Base-by-base conservation (phyloP, 1,140 invertebrate genomes). In the Popillia japonica region DNA sequence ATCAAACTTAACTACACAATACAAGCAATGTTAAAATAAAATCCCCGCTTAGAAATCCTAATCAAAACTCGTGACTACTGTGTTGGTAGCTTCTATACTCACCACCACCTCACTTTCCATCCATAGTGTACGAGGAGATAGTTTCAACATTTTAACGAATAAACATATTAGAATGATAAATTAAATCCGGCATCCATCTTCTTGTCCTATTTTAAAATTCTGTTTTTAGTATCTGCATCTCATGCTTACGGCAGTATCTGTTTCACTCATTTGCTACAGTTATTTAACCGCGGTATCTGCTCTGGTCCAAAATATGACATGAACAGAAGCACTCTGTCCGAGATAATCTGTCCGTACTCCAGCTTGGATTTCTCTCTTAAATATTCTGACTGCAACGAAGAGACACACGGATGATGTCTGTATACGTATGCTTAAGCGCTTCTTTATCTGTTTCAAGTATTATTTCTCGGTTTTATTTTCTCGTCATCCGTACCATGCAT, bases 281-380 rank as follows among this genome's bases (percentile, higher is more conserved):
- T 55, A 55, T 55, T 55, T 55, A 55, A 55, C 48, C 48, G 3
- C 48, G 48, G 14, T 55, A 55, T 55, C 48, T 55, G 48, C 48
- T 55, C 48, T n/a, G 48, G 27, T 34, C 17, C 48, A 17, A 55
- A 55, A 55, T 17, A 17, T 55, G 17, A 55, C 48, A 55, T 17
- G 48, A 55, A 55, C 48, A 55, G 48, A 55, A 55, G 48, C 48
- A 55, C 48, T n/a, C 48, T 55, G 48, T 55, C 48, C 48, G 48
- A 55, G 48, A 55, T 55, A 20, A 55, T 55, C 48, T 55, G 48
- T 55, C 48, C 48, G 48, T 55, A 55, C 17, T 55, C 48, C 11
- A n/a, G 48, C 48, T 55, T 17, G n/a, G 48, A 55, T 55, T 55
- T 55, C 48, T 14, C 48, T 55, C 14, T 55, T 55, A 17, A 55